Base-by-base conservation (phyloP, 2,797 vertebrate genomes). In the Rhinophrynus dorsalis region DNA sequence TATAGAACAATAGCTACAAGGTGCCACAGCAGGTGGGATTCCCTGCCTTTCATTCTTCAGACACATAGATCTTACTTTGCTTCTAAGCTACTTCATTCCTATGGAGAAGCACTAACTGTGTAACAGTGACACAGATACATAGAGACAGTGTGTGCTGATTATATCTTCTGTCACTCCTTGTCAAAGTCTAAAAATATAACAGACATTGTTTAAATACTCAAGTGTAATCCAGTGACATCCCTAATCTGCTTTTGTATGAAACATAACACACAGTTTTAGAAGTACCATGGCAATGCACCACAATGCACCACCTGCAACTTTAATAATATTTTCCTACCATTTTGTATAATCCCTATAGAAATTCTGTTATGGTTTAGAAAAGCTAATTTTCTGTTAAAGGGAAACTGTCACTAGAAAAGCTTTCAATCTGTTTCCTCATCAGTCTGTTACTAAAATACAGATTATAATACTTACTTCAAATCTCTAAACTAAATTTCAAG, bases 121-220 rank as follows among this genome's bases (percentile, higher is more conserved):
- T 57, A 65, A 64, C 42, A 50, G 37, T 63, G 51, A 69, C 57
- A 69, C 4, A 61, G 51, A 58, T 65, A 65, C 50, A 38, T 64
- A 64, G 58, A 72, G 68, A 58, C 61, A 63, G 40, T 30, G 30
- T 10, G 40, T 56, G 68, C 51, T 71, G 59, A 63, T 64, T 56
- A 38, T 32, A 71, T 71, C 50, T 56, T 29, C 59, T 70, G 68
- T 70, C 68, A 70, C 68, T 70, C 61, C 57, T 24, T 48, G 48
- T 71, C 51, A 44, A 35, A 17, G 26, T 60, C 67, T 68, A 60
- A 68, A 60, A 68, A 60, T 68, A 68, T 30, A 50, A 20, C 45
- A 71, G 51, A 55, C 59, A 38, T 40, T 71, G 68, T 57, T 63
- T 64, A 50, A 63, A 71, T 58, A 62, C 52, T 57, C 12, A 50